A percentile compares a stretch with the other conserved stretches of the same genome.
Evolutionary conservation across 1,140 invertebrate species (phyloP).

Genomic region (Chlorops oryzae): DNA sequence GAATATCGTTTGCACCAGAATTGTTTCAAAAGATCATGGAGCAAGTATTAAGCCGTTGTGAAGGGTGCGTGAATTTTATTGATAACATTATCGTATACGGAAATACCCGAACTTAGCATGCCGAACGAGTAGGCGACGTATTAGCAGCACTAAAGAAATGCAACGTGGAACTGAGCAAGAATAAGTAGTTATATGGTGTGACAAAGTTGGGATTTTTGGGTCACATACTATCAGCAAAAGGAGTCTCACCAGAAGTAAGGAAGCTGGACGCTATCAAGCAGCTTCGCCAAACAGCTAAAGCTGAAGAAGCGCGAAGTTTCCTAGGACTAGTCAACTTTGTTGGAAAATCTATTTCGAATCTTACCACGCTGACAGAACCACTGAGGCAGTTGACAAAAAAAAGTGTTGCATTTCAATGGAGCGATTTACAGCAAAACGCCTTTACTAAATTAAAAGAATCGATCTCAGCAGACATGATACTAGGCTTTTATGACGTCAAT

Average conservation of each 20-base stretch:
- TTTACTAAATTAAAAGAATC: conserved; percentile 16
- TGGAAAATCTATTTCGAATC: conserved; percentile 23
- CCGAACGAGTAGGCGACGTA: background rate
- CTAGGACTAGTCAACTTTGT: conserved; percentile 22
- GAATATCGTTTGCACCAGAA: conserved; percentile 34
- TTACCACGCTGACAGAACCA: conserved; percentile 18
- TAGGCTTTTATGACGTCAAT: conserved; percentile 27
- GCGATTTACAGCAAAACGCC: conserved; percentile 10
- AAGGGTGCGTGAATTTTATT: conserved; percentile 26
- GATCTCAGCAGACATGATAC: background rate
- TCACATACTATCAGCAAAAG: no score
- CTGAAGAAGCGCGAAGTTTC: conserved; percentile 20
- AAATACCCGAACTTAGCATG: conserved; percentile 28
- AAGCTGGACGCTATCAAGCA: no score
- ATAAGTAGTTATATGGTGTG: background rate
- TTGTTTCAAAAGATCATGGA: no score
- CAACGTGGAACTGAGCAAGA: background rate
- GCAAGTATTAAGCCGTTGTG: conserved; percentile 24
- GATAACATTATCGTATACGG: no score
- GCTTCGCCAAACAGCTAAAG: background rate
- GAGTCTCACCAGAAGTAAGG: no score
- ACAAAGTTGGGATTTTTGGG: no score
- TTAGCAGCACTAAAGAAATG: background rate
- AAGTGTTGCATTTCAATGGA: conserved; percentile 20
- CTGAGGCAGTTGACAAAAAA: conserved; percentile 20